These are phyloP conservation scores for Ictalurus punctatus DNA, from an alignment of 2,113 vertebrate genomes.

Conservation along the genomic window DNA sequence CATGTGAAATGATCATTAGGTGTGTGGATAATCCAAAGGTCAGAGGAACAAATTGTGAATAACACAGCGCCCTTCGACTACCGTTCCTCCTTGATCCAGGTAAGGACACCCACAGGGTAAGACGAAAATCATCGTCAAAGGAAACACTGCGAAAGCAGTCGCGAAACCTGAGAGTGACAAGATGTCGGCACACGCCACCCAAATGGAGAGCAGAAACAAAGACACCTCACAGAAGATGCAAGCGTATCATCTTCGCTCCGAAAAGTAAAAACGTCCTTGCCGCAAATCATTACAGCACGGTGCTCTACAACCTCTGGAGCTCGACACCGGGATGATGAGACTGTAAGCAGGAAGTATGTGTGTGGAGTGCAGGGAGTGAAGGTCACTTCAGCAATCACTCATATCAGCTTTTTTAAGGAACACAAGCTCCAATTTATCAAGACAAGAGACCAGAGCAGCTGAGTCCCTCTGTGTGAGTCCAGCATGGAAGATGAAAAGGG, in stretches of 20 bases:
- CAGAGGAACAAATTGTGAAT: constrained; percentile 33
- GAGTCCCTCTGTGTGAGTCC: constrained; percentile 62
- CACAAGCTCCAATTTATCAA: constrained; percentile 77
- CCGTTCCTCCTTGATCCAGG: constrained; percentile 22
- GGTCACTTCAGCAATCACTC: constrained; percentile 70
- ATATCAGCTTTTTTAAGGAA: constrained; percentile 64
- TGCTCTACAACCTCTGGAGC: constrained; percentile 67
- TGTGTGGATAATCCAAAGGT: constrained; percentile 44
- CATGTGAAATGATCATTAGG: constrained; percentile 38
- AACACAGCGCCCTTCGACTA: constrained; percentile 14
- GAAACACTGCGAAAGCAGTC: background rate
- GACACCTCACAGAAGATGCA: background rate
- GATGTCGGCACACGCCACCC: background rate
- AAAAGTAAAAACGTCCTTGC: constrained; percentile 20
- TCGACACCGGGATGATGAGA: constrained; percentile 69
- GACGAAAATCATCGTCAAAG: constrained; percentile 29
- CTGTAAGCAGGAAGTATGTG: constrained; percentile 48
- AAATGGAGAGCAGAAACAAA: background rate
- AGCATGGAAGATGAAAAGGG: constrained; percentile 53
- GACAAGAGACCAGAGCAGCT: constrained; percentile 78
- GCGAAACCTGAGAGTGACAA: background rate
- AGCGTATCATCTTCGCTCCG: constrained; percentile 12
- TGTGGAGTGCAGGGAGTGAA: constrained; percentile 60
- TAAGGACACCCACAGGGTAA: constrained; percentile 36
- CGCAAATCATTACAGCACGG: constrained; percentile 76